phyloP scores from a whole-genome alignment of 2,113 vertebrate genomes.

The Uria lomvia region DNA sequence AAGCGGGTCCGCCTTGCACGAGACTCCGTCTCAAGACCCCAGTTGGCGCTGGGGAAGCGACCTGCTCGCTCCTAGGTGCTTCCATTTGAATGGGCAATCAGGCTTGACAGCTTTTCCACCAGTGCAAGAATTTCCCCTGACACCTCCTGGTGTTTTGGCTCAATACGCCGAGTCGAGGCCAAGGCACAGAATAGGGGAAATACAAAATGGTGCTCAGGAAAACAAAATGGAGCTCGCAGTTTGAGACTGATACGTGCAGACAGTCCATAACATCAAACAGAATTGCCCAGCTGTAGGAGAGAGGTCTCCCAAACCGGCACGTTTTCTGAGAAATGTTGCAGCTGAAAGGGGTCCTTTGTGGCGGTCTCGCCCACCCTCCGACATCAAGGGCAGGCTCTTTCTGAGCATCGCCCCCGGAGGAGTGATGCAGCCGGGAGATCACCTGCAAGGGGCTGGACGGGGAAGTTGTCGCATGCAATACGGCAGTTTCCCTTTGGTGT shows the following conservation, averaged over 20 bases:
- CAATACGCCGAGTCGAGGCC: neutral
- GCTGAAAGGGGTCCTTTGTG: constrained; percentile 36
- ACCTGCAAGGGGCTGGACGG: neutral
- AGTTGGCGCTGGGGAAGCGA: neutral
- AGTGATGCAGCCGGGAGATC: accelerated
- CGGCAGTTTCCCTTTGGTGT: accelerated
- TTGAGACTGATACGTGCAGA: constrained; percentile 53
- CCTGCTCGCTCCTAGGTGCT: constrained; percentile 11
- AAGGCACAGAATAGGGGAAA: constrained; percentile 2
- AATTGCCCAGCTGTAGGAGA: constrained; percentile 22
- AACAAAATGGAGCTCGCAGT: constrained; percentile 37
- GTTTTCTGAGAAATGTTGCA: neutral
- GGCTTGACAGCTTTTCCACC: constrained; percentile 36
- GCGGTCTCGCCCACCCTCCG: accelerated
- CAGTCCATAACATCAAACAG: constrained; percentile 63
- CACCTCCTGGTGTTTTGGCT: constrained; percentile 65
- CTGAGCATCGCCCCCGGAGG: accelerated
- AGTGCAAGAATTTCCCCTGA: neutral
- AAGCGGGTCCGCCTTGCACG: neutral
- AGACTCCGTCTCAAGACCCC: neutral
- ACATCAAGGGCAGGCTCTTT: neutral
- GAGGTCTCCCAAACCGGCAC: neutral
- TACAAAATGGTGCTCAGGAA: constrained; percentile 43
- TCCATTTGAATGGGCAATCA: constrained; percentile 13
- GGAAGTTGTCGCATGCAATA: accelerated